These are phyloP conservation scores for Achlya flavicornis DNA, from an alignment of 2,888 invertebrate genomes.

Conservation along the genomic window DNA sequence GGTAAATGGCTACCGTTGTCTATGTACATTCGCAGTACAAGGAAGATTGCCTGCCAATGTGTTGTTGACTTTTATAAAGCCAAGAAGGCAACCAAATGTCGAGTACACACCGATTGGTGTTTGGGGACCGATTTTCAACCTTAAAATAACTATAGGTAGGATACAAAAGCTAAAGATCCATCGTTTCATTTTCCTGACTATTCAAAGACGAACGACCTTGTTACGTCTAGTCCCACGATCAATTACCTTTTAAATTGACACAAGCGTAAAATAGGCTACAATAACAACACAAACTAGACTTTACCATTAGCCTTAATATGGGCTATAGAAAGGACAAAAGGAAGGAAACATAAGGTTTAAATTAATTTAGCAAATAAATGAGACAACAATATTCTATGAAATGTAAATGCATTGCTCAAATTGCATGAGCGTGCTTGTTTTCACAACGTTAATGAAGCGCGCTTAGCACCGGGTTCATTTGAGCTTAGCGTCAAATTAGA, in stretches of 20 bases:
- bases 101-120: no score
- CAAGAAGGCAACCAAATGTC: no score
- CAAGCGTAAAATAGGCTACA: background rate
- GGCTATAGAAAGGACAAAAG: background rate
- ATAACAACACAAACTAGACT: background rate
- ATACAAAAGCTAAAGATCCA: no score
- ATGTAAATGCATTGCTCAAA: background rate
- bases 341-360: background rate
- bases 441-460: slow-evolving; percentile 4
- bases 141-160: no score
- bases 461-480: background rate
- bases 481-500: slow-evolving; percentile 7
- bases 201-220: background rate
- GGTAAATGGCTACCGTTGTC: no score
- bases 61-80: no score
- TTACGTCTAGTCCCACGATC: background rate
- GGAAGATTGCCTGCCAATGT: no score
- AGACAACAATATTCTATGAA: no score
- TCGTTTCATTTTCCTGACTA: background rate
- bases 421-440: background rate
- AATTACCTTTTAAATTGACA: background rate
- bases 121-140: no score
- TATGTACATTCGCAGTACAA: no score
- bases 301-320: background rate
- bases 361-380: background rate